Percentiles rank a stretch among this genome's conserved stretches.
Evolutionary conservation across 2,113 vertebrate genomes (phyloP).

Genomic region (Pollimyrus isidori): DNA sequence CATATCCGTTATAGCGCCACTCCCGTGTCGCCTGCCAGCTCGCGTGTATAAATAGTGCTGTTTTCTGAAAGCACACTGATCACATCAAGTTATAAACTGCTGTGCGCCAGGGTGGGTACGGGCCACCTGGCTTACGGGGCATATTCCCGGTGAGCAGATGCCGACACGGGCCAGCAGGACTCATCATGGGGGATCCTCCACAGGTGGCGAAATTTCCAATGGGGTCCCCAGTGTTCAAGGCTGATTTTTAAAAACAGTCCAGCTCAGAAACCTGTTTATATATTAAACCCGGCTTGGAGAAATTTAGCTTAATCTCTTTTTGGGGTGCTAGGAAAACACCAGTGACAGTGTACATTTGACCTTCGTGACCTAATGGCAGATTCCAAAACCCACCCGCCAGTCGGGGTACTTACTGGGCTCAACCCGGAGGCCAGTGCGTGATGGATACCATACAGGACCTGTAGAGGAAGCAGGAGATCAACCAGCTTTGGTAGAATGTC

Average conservation of each 20-base stretch:
- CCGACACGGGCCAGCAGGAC: not conserved
- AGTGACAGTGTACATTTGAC: not conserved
- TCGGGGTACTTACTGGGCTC: constrained; percentile 57
- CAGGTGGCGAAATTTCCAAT: not conserved
- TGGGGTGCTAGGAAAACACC: not conserved
- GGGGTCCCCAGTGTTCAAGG: not conserved
- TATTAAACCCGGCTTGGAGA: not conserved
- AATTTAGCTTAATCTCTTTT: not conserved
- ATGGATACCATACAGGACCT: constrained; percentile 68
- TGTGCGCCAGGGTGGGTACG: not conserved
- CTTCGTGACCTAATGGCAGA: not conserved
- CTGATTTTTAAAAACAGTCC: not conserved
- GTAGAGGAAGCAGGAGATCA: not conserved
- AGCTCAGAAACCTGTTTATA: not conserved
- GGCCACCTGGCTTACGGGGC: not conserved
- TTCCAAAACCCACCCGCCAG: not conserved
- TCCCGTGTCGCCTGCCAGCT: not conserved
- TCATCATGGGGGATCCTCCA: not conserved
- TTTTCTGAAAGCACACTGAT: not conserved
- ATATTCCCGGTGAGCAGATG: not conserved
- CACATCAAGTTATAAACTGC: not conserved
- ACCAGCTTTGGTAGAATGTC: not conserved
- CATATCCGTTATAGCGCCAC: not conserved
- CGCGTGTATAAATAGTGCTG: not conserved
- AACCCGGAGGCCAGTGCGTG: constrained; percentile 58